Base-by-base conservation (phyloP, 2,888 invertebrate species). In the Gryllus longicercus region DNA sequence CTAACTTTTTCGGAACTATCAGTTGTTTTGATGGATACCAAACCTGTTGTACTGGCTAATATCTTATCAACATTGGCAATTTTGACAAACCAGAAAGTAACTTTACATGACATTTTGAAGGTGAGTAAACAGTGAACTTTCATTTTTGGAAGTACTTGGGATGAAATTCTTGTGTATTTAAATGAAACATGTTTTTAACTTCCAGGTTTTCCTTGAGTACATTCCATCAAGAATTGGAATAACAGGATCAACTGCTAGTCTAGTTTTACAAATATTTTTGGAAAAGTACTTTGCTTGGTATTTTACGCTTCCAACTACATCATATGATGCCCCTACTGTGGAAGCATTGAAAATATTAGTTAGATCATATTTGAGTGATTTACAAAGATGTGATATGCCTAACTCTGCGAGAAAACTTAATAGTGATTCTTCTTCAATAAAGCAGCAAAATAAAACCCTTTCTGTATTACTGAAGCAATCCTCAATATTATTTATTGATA, bases 211-310 rank as follows among this genome's bases (percentile, higher is more conserved):
- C 84, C 85, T 92, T 80, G 92, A 92, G 82, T 92, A 91, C 85
- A 87, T 93, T 81, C 92, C 92, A 10, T 91, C 91, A n/a, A 89
- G 91, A 83, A 90, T 92, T 51, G 92, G 92, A 3, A 84, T 89
- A 85, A 87, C 89, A 85, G 85, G 89, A 84, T 84, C 88, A 83
- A 82, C 79, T 75, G 80, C 81, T 21, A 81, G 78, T 51, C 51
- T 81, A 75, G 85, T 84, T 21, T 81, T 85, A 4, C 84, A 85
- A 80, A 80, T 82, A 25, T 85, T 84, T 78, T 79, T 85, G 51
- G 84, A 85, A 79, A 81, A 82, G 25, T 84, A 81, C 50, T 83
- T 83, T 80, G 51, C 77, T 16, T 77, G 81, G 80, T 80, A 79
- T 75, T 82, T 80, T 51, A n/a, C 74, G n/a, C 50, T 77, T 0